Evolutionary conservation across 2,888 invertebrate genomes (phyloP).

Genomic region (Blastobasis lacticolella): DNA sequence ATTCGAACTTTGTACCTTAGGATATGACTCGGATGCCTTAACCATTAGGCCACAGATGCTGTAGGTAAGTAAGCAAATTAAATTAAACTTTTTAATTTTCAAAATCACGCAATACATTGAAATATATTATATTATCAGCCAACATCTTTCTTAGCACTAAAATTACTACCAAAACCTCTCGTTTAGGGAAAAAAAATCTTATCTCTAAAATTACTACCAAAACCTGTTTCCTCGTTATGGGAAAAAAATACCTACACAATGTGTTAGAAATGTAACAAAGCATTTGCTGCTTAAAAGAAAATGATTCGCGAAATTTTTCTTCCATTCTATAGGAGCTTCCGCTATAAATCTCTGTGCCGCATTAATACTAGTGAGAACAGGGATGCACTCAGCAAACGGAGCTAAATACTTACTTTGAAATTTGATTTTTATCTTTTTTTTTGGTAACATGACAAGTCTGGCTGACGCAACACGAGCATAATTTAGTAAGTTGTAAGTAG

Average conservation of each 20-base stretch:
- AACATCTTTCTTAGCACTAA: conserved; percentile 10
- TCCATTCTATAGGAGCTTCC: conserved; percentile 16
- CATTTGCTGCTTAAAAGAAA: conserved; percentile 17
- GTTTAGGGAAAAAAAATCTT: not conserved
- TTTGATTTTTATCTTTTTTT: no score
- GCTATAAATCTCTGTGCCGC: conserved; percentile 21
- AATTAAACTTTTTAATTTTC: no score
- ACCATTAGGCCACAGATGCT: no score
- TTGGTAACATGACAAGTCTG: no score
- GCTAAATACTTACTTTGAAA: not conserved
- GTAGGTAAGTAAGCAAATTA: no score
- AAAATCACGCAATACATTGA: no score
- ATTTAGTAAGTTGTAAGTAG: no score
- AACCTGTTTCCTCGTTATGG: not conserved
- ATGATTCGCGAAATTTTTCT: conserved; percentile 26
- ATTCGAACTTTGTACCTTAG: no score
- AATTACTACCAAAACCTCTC: conserved; percentile 11
- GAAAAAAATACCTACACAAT: not conserved
- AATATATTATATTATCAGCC: no score
- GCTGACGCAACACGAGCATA: no score
- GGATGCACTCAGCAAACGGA: not conserved
- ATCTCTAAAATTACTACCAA: conserved; percentile 12
- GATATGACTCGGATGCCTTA: no score
- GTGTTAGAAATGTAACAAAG: conserved; percentile 2
- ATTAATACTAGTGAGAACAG: conserved; percentile 10